These are phyloP conservation scores for Ibycter americanus DNA, from an alignment of 2,797 vertebrate species.

Conservation along the genomic window DNA sequence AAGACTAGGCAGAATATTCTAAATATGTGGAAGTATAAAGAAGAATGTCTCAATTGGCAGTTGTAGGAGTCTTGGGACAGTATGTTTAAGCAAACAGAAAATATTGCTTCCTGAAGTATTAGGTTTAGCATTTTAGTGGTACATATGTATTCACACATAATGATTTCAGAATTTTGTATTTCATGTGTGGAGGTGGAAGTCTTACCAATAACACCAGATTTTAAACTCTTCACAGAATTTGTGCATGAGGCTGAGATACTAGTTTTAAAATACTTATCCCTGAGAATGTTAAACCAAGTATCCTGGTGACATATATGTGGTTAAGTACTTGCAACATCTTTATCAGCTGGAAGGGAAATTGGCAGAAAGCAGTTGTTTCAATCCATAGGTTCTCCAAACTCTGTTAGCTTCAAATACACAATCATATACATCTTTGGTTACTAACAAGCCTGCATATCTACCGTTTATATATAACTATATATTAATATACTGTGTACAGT, in stretches of 20 bases:
- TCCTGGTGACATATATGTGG: not conserved
- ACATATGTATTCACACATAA: not conserved
- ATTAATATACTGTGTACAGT: not conserved
- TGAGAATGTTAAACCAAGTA: not conserved
- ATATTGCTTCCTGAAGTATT: not conserved
- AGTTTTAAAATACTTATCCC: not conserved
- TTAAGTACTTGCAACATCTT: not conserved
- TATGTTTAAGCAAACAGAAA: not conserved
- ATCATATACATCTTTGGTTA: not conserved
- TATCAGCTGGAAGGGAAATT: not conserved
- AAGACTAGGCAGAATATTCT: not conserved
- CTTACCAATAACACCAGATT: not conserved
- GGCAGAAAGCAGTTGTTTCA: not conserved
- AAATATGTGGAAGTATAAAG: not conserved
- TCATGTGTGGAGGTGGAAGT: not conserved
- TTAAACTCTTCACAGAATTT: not conserved
- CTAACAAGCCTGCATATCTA: not conserved
- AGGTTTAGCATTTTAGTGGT: not conserved
- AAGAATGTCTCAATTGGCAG: not conserved
- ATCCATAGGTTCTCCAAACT: not conserved
- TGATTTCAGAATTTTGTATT: not conserved
- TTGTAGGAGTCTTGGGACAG: not conserved
- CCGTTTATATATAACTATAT: not conserved
- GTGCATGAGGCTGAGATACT: not conserved
- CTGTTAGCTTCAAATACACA: not conserved